Base-by-base conservation (phyloP, 2,797 vertebrate genomes). In the Rhyacichthys aspro region DNA sequence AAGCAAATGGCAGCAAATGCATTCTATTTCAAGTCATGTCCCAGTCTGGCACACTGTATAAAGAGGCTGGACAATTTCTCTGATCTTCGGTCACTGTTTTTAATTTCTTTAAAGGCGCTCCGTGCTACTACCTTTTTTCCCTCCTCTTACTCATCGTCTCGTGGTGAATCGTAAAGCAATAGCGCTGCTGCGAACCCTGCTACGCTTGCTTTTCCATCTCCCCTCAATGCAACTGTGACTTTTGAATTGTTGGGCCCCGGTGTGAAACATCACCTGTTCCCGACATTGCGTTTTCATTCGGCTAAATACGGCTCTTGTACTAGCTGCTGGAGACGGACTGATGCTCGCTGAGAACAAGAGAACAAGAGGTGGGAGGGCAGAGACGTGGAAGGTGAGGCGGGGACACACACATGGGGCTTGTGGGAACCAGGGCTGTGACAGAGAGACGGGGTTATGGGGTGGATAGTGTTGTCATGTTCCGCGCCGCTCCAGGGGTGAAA, bases 381-480 rank as follows among this genome's bases (percentile, higher is more conserved):
- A 43, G 46, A 46, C 59, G 63, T 9, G 48, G 58, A 56, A 67
- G 70, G 74, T 64, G 73, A 72, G 7, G 45, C 1, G 15, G 67
- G 55, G 62, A 75, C 75, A 69, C 45, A 11, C 1, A 0, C 16
- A n/a, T n/a, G 3, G 52, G 60, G 62, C 56, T 81, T 63, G 42
- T 55, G 55, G 65, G 72, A 77, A 58, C 33, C 34, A 50, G 59
- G 54, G 41, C 41, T 3, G 19, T 62, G 76, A 70, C 54, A 59
- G 58, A 58, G 63, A 72, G 49, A 57, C 33, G 18, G 17, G 69
- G 74, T 59, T 62, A 74, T 64, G 34, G 62, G 73, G 79, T 75
- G 81, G 72, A 52, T 57, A 12, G 38, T 78, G 74, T 70, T 75
- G 85, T 83, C 66, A 58, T 83, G 78, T 70, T 78, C 65, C 11